Base-by-base conservation (phyloP, 2,797 vertebrate species). In the Centroberyx gerrardi region DNA sequence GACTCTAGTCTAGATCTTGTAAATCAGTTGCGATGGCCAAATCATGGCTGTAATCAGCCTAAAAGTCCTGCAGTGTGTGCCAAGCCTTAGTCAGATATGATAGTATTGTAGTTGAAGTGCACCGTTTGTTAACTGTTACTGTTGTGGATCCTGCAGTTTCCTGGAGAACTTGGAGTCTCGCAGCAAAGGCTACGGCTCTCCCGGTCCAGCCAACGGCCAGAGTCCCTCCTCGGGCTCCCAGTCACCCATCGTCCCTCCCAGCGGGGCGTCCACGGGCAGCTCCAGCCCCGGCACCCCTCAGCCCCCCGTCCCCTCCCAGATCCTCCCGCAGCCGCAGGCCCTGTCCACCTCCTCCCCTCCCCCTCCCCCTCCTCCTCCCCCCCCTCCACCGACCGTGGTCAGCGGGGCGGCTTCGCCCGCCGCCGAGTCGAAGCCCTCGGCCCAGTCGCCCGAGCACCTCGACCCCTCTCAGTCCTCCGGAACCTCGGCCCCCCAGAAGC, bases 221-320 rank as follows among this genome's bases (percentile, higher is more conserved):
- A 98, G 96, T 88, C 97, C 97, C 0, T 97, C 97, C 18, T 98
- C 98, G 0, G 98, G 97, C 59, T 98, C 97, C 48, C 98, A 97
- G 93, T 99, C 98, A 0, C 98, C 98, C 0, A 84, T 97, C 0
- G 94, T 97, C 2, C 96, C 97, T 6, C 95, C 94, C 0, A 96
- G 96, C 5, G 88, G 96, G 1, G 84, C 95, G 0, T 98, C 97
- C 0, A 97, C 97, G 0, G 96, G 95, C 83, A 97, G 96, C 90
- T 99, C 98, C 78, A 97, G 97, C 80, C 97, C 98, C 0, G 90
- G 96, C 86, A 98, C 97, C 0, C 98, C 97, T 0, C 97, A 97
- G 85, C 96, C 91, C 0, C 95, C 90, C 0, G 52, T 88, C 0
- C 81, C 93, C 31, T 82, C 93, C 58, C 94, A 96, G 1, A 83